Base-by-base conservation (phyloP, 1,140 invertebrate species). In the Drosophila aff. region DNA sequence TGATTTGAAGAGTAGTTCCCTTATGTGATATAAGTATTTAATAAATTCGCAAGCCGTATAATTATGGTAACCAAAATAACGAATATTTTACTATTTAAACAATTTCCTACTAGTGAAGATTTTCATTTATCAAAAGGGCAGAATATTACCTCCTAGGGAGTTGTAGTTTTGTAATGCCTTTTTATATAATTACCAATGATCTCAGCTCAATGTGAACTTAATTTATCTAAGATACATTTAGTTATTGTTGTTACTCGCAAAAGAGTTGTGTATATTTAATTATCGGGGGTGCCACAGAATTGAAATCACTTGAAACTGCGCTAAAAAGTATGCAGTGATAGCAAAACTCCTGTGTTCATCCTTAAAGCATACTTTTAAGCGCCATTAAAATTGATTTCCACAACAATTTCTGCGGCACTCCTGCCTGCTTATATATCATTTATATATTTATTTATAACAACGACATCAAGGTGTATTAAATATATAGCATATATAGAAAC, bases 171-270 rank as follows among this genome's bases (percentile, higher is more conserved):
- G 9, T 28, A 21, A 15, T 53, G 21, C 23, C 36, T 68, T 46
- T 55, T 33, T 46, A 23, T 57, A 41, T 31, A 9, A 9, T 58
- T 61, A 43, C 67, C 55, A 63, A 71, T 64, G 71, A 78, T 38
- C 50, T 72, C 52, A 73, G 67, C 67, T 73, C 69, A 71, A 59
- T 72, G 52, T 41, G 49, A 66, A 41, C 33, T 66, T 66, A 76
- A 60, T 53, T 53, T 76, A 75, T 58, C 73, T 84, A 84, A 47
- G 58, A 75, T 74, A 59, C 53, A 76, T 66, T 76, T 75, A 63
- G 50, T 79, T 86, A 69, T 83, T 80, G 63, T 73, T 41, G 52
- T 38, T 73, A 82, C 50, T 55, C 36, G 74, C 69, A 73, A 64
- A 43, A 60, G 52, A 55, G 77, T 78, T 73, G 40, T 36, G 33